Base-by-base conservation (phyloP, 2,888 invertebrate genomes). In the Dynastes grantii region DNA sequence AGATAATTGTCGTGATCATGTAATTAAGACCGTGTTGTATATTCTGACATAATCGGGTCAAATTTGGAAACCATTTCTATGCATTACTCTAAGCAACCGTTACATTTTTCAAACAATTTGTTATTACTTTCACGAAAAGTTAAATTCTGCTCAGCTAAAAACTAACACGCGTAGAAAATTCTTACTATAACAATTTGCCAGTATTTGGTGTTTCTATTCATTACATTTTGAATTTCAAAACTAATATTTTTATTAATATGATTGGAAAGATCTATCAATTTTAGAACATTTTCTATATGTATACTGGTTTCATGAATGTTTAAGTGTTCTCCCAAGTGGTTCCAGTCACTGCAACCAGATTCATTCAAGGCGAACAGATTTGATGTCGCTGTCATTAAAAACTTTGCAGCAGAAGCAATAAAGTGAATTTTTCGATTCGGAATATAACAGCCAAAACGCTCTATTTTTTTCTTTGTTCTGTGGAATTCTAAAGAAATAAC, bases 11-110 rank as follows among this genome's bases (percentile, higher is more conserved):
- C 16, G 58, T n/a, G 9, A 58, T 58, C 58, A n/a, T 58, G 11
- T 58, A 58, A n/a, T 58, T 58, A 8, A 13, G 58, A 58, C 58
- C 5, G 58, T 58, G 8, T 49, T 58, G 58, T 16, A 58, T 58
- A 1, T 58, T 58, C 58, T 58, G 58, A 58, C 58, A 58, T 58
- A 58, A 58, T 58, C 58, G n/a, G 58, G 58, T 58, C 58, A n/a
- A 16, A 58, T 58, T 58, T 58, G 0, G 58, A 49, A 58, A 58
- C n/a, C 58, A 16, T 58, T 16, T 58, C 13, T 58, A 58, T 58
- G 58, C 58, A 58, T 58, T 58, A 11, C n/a, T 11, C 6, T 11
- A 58, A 58, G 58, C n/a, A 13, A 49, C 5, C 49, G 11, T 49
- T 58, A n/a, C 5, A 5, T 58, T 58, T 58, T n/a, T 58, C 58